phyloP scores from a whole-genome alignment of 2,113 vertebrate genomes.

The Phalacrocorax brasilianus region DNA sequence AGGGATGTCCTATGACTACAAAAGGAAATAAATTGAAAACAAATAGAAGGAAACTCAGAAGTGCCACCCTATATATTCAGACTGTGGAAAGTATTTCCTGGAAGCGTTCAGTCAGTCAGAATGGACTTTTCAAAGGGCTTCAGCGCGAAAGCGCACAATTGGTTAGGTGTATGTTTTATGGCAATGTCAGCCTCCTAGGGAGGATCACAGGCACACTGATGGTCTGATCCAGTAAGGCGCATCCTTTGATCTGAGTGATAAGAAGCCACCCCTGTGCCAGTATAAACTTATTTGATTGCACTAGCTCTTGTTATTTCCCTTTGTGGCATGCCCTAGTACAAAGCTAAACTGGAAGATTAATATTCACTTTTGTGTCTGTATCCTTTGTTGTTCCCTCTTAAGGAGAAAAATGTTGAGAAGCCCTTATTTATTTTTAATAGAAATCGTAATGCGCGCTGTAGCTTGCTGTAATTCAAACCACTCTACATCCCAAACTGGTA shows the following conservation, averaged over 20 bases:
- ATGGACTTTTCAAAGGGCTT: not conserved
- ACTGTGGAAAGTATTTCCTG: not conserved
- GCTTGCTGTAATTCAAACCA: not conserved
- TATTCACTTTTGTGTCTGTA: slow-evolving; percentile 39
- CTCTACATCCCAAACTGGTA: not conserved
- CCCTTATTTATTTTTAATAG: slow-evolving; percentile 63
- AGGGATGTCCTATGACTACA: rapidly evolving
- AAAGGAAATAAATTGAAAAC: not conserved
- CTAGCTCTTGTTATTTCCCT: not conserved
- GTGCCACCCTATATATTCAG: not conserved
- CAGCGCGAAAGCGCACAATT: not conserved
- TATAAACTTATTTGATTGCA: not conserved
- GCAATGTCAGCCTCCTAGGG: not conserved
- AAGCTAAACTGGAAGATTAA: slow-evolving; percentile 39
- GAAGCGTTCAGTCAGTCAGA: rapidly evolving
- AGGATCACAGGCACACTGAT: not conserved
- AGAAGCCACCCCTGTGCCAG: not conserved
- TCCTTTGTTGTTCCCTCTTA: slow-evolving; percentile 36
- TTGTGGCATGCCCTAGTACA: not conserved
- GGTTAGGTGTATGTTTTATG: not conserved
- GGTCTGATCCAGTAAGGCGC: not conserved
- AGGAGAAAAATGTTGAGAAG: slow-evolving; percentile 15
- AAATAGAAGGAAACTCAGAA: not conserved
- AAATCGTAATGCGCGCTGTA: not conserved
- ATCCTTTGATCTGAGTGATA: not conserved